These are phyloP conservation scores for Gymnothorax reevesii DNA, from an alignment of 2,797 vertebrate genomes.

Conservation along the genomic window DNA sequence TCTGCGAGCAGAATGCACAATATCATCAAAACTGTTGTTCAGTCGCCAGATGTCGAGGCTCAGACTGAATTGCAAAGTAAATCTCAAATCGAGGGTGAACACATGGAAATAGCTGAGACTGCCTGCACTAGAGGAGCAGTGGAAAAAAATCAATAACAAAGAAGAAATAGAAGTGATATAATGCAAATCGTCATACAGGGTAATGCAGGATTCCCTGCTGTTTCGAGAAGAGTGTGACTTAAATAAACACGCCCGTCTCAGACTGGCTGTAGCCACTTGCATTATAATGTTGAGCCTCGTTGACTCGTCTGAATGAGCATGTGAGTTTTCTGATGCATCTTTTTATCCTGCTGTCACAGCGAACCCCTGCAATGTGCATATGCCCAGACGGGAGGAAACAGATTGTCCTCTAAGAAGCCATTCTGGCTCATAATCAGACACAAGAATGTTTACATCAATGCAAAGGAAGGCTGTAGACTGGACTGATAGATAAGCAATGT, in stretches of 20 bases:
- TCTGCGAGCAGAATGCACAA: not conserved
- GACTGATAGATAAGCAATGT: constrained; percentile 12
- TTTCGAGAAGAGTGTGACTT: not conserved
- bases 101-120: not conserved
- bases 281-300: not conserved
- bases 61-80: not conserved
- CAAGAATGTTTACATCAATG: not conserved
- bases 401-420: not conserved
- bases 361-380: not conserved
- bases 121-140: not conserved
- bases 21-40: constrained; percentile 1
- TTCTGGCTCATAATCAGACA: not conserved
- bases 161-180: not conserved
- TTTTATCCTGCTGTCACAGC: not conserved
- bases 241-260: not conserved
- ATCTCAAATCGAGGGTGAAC: not conserved
- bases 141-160: not conserved
- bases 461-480: not conserved
- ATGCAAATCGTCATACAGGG: not conserved
- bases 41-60: not conserved
- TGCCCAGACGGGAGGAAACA: not conserved
- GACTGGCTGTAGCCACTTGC: not conserved
- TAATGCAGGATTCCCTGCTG: not conserved
- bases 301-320: not conserved
- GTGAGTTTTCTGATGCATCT: not conserved